phyloP scores from a whole-genome alignment of 2,888 invertebrate species.

The Drosophila multiciliata region DNA sequence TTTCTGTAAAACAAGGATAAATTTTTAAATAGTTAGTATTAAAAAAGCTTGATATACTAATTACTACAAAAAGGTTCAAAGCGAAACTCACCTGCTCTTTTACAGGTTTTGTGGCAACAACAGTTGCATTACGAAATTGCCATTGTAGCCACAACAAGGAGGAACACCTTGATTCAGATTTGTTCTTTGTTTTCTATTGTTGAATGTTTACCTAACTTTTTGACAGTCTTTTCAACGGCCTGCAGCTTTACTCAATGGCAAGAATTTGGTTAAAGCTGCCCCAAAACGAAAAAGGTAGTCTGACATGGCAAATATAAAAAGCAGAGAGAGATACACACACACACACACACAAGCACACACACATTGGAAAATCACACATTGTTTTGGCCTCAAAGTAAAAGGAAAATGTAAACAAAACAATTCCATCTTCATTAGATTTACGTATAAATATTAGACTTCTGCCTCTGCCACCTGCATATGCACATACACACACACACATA shows the following conservation, averaged over 20 bases:
- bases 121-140: slow-evolving; percentile 4
- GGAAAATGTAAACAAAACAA: slow-evolving; percentile 59
- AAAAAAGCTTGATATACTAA: neutral
- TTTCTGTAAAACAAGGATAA: neutral
- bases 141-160: slow-evolving; percentile 9
- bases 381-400: slow-evolving; percentile 48
- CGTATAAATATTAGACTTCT: slow-evolving; percentile 66
- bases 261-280: slow-evolving; percentile 52
- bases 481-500: slow-evolving; percentile 1
- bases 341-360: slow-evolving; percentile 4
- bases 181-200: slow-evolving; percentile 49
- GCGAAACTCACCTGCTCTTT: slow-evolving; percentile 29
- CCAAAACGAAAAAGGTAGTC: slow-evolving; percentile 6
- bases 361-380: slow-evolving; percentile 6
- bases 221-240: slow-evolving; percentile 42
- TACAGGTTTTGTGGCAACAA: slow-evolving; percentile 4
- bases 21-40: neutral
- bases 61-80: neutral
- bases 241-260: slow-evolving; percentile 44
- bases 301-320: slow-evolving; percentile 37
- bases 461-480: slow-evolving; percentile 16
- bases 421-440: slow-evolving; percentile 77
- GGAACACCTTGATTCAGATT: slow-evolving; percentile 14
- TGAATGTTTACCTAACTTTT: slow-evolving; percentile 42
- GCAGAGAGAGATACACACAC: slow-evolving; percentile 22